Evolutionary conservation across 2,888 invertebrate genomes (phyloP).

Genomic region (Molorchus minor): DNA sequence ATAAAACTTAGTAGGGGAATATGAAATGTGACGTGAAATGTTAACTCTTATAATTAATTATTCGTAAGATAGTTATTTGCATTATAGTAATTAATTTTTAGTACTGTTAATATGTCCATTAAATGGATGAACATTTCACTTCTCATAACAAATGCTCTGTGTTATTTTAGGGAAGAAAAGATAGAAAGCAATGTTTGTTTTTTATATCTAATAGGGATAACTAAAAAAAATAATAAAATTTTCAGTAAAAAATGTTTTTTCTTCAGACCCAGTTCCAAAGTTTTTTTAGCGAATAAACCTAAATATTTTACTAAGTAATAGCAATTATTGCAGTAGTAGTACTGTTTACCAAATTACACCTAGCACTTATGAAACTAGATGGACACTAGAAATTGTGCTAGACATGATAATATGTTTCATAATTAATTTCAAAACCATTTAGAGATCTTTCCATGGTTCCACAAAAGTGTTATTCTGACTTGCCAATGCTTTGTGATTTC

Average conservation of each 20-base stretch:
- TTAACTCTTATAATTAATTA: conserved; percentile 41
- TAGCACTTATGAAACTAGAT: too few relatives aligned
- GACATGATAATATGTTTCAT: too few relatives aligned
- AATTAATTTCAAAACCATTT: too few relatives aligned
- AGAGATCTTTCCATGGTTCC: too few relatives aligned
- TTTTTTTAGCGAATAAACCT: background rate
- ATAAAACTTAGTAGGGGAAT: conserved; percentile 33
- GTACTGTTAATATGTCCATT: conserved; percentile 50
- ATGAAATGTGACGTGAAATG: conserved; percentile 53
- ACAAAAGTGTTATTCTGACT: too few relatives aligned
- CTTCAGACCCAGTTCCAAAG: background rate
- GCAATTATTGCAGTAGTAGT: too few relatives aligned
- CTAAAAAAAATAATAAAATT: conserved; percentile 64
- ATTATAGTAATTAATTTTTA: conserved; percentile 38
- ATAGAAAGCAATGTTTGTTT: conserved; percentile 68
- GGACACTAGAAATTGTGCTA: too few relatives aligned
- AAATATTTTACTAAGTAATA: too few relatives aligned
- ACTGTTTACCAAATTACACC: too few relatives aligned
- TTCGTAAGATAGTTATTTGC: conserved; percentile 29
- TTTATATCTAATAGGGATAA: conserved; percentile 71
- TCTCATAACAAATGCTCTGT: conserved; percentile 65
- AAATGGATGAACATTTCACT: conserved; percentile 58
- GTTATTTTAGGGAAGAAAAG: conserved; percentile 64
- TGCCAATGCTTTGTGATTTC: too few relatives aligned
- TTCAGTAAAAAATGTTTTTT: conserved; percentile 60